Evolutionary conservation across 2,797 vertebrate species (phyloP), one percentile per base, ranked within the genome.

Genomic region (Meda fulgida): DNA sequence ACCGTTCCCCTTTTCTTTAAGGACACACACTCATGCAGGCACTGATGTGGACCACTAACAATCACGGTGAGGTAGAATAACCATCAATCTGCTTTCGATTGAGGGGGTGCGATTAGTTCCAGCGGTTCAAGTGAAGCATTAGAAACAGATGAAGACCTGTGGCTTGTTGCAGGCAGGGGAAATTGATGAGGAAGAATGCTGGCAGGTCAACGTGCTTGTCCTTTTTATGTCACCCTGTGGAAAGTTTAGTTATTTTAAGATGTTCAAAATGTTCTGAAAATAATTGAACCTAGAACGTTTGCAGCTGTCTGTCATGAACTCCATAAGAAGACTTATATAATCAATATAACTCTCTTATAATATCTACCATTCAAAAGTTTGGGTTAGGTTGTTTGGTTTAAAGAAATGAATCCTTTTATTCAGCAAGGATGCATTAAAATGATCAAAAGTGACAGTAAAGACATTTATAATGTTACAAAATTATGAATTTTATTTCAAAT

Each of bases 111-210:
- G 86, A 95, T 95, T 95, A 92, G 93, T 95, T 95, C 93, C 94
- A 94, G 92, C 80, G 85, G 84, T 89, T 87, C 72, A 78, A 92
- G 88, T 90, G 90, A 84, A 94, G 93, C 93, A 96, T 93, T 94
- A 87, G 92, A 95, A 93, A 92, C 95, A 96, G 94, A 95, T 95
- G 93, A 93, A 92, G 89, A 92, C 86, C 87, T 89, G 89, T 83
- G 86, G 84, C 86, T 51, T 85, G 80, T 84, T 85, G 86, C 79
- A 87, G 87, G 40, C 78, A 81, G 80, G 84, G 83, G 80, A 83
- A 87, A 89, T 76, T 63, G 69, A 91, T 85, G 88, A 80, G 85
- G 72, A 77, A 16, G 76, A 31, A 88, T 75, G 86, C 84, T 81
- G 55, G 48, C 21, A 81, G 85, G 88, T 90, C 87, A 89, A 84